Evolutionary conservation across 2,888 invertebrate genomes (phyloP), one percentile per base, ranked within the genome.

Genomic region (Germaria angustata): DNA sequence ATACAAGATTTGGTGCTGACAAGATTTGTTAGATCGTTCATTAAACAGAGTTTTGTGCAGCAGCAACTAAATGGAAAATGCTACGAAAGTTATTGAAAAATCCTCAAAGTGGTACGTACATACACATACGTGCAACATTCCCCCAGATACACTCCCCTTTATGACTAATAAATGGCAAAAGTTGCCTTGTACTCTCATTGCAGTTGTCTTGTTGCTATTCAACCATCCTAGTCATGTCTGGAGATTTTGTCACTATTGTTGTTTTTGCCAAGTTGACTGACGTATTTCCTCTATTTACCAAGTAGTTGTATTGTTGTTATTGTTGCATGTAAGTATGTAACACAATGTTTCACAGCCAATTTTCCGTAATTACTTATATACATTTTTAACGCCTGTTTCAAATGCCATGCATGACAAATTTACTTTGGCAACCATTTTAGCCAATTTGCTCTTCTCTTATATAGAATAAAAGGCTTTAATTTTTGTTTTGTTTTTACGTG

Each of bases 361-460:
- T 81, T 81, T 61, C 72, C 53, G 24, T 72, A 77, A 81, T 81
- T 81, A 72, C 61, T 22, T 39, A 28, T 22, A 53, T 15, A 65
- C 57, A 76, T 68, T 77, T 77, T 72, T 66, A 34, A 77, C 72
- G 76, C 41, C 51, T 69, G 49, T 44, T 81, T 72, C 61, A 79
- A 72, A 81, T 77, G 77, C 61, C 66, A 77, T 81, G 71, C 81
- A 66, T 77, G 81, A 68, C 77, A 81, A 77, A 81, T 77, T 77
- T 39, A 32, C 36, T 68, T 39, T 39, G 20, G 17, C 34, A 49
- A 41, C 17, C 34, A 51, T 69, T 32, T 79, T 32, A 68, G 2
- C 1, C 13, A 22, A 57, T 17, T 66, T 17, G 11, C 15, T 13
- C 17, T 44, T 15, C 34, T 63, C 44, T 34, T 28, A 28, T 6